phyloP scores from a whole-genome alignment of 1,140 invertebrate species.

The Drosophila ogumai region DNA sequence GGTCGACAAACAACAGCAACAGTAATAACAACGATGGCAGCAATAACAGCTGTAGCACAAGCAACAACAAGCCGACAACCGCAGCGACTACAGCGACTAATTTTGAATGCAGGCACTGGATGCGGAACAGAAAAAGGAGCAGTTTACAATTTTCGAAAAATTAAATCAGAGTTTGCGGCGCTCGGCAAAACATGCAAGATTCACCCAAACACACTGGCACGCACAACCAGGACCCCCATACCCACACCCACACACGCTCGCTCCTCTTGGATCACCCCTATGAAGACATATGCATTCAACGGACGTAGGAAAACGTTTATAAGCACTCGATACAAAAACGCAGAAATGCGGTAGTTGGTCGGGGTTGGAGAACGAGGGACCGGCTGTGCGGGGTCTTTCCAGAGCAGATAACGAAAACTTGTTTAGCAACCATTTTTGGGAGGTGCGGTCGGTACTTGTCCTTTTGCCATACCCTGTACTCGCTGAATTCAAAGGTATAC shows the following conservation, averaged over 20 bases:
- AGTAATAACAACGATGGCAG: constrained; percentile 32
- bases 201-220: constrained; percentile 25
- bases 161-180: constrained; percentile 75
- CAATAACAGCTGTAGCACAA: constrained; percentile 24
- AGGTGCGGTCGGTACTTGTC: constrained; percentile 45
- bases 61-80: constrained; percentile 62
- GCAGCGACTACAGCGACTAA: constrained; percentile 75
- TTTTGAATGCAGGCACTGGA: constrained; percentile 68
- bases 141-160: constrained; percentile 66
- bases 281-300: constrained; percentile 32
- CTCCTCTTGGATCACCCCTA: constrained; percentile 13
- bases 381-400: constrained; percentile 9
- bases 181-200: constrained; percentile 58
- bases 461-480: constrained; percentile 29
- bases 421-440: constrained; percentile 76
- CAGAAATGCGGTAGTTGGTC: constrained; percentile 21
- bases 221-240: constrained; percentile 10
- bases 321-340: constrained; percentile 79
- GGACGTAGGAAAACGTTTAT: constrained; percentile 62
- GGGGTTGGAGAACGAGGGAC: not conserved
- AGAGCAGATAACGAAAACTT: constrained; percentile 73
- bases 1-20: constrained; percentile 23
- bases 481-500: not conserved
- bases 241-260: constrained; percentile 1
- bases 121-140: constrained; percentile 53